A percentile compares a stretch with the other conserved stretches of the same genome.
Evolutionary conservation across 30 jellyfish, hydroid and myxozoan genomes (phyloP).

Genomic region (Aurelia aurita complex sp. Pacific): DNA sequence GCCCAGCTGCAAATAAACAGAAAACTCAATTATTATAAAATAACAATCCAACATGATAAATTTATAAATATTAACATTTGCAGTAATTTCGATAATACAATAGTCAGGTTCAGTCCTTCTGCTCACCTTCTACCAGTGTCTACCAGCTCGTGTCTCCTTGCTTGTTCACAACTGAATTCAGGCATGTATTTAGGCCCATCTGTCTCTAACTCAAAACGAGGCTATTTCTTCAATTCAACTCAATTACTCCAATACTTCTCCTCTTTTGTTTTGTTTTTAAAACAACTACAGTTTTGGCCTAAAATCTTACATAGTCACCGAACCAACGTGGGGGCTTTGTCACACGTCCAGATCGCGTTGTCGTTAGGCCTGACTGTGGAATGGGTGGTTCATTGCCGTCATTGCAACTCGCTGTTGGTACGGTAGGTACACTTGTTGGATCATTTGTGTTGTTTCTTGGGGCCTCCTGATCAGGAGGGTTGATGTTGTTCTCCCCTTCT

Average conservation of each 20-base stretch:
- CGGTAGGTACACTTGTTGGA: background rate
- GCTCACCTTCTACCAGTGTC: too few species aligned
- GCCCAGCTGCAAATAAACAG: too few species aligned
- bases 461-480: background rate
- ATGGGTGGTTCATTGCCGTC: slow-evolving; percentile 6
- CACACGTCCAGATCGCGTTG: slow-evolving; percentile 34
- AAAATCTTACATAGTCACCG: slow-evolving; percentile 10
- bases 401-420: slow-evolving; percentile 14
- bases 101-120: too few species aligned
- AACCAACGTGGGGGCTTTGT: slow-evolving; percentile 41
- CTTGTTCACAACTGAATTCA: too few species aligned
- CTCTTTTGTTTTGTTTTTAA: background rate
- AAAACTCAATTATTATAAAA: too few species aligned
- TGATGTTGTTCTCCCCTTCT: background rate
- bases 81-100: too few species aligned
- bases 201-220: too few species aligned
- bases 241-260: slow-evolving; percentile 24
- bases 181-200: too few species aligned
- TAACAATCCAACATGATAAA: too few species aligned
- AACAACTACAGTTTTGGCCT: background rate
- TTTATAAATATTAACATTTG: too few species aligned
- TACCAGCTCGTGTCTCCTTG: too few species aligned
- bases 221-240: too few species aligned
- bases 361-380: background rate
- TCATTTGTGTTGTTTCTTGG: background rate